Percentiles rank a stretch among this genome's conserved stretches.
These are phyloP conservation scores for Myotis myotis DNA, from an alignment of 2,797 vertebrate species.

Conservation along the genomic window DNA sequence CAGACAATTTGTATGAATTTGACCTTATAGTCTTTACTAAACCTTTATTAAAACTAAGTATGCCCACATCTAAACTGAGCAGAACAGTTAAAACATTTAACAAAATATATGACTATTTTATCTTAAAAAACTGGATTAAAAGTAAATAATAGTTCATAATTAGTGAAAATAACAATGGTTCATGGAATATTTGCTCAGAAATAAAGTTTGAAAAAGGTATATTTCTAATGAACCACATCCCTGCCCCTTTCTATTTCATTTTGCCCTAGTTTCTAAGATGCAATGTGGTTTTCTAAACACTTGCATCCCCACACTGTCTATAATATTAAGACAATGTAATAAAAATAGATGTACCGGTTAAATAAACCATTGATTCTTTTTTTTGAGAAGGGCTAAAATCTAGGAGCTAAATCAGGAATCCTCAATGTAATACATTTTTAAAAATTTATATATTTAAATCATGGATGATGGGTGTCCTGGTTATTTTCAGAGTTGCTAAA, in stretches of 20 bases:
- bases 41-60: slow-evolving; percentile 6
- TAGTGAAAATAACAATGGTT: not conserved
- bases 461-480: not conserved
- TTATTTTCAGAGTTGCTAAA: slow-evolving; percentile 63
- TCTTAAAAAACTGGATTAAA: not conserved
- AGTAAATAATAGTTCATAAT: not conserved
- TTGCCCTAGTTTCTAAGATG: not conserved
- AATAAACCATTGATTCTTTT: slow-evolving; percentile 47
- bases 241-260: not conserved
- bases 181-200: not conserved
- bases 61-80: not conserved
- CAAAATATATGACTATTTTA: not conserved
- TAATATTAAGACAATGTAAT: slow-evolving; percentile 16
- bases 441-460: not conserved
- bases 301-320: not conserved
- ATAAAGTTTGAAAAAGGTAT: not conserved
- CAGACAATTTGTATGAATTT: not conserved
- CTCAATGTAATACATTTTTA: slow-evolving; percentile 30
- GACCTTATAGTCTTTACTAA: not conserved
- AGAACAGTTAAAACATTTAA: not conserved
- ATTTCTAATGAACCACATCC: not conserved
- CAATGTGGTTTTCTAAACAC: not conserved
- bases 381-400: slow-evolving; percentile 26
- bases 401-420: not conserved
- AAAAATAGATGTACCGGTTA: slow-evolving; percentile 5